These are phyloP conservation scores for Sesia apiformis DNA, from an alignment of 2,888 invertebrate species.

Conservation along the genomic window DNA sequence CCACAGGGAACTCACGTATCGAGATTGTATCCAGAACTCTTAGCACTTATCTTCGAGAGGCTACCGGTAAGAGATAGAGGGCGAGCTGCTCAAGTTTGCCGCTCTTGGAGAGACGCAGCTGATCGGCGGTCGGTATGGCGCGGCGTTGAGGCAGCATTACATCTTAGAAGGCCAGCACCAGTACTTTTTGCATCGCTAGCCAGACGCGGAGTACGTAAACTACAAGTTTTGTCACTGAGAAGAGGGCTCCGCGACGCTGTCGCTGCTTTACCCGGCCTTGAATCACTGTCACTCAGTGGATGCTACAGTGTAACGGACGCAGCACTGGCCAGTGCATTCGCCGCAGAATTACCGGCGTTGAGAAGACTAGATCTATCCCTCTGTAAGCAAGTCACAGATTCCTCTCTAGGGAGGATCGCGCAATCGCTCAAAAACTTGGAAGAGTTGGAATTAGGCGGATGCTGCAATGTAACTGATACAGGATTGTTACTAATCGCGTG, in stretches of 20 bases:
- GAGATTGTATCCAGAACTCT: slow-evolving; percentile 91
- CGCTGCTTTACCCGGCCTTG: slow-evolving; percentile 87
- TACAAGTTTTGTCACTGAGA: slow-evolving; percentile 91
- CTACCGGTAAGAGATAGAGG: slow-evolving; percentile 92
- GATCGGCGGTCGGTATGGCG: slow-evolving; percentile 96
- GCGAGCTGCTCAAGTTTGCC: slow-evolving; percentile 91
- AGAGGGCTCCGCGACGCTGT: slow-evolving; percentile 90
- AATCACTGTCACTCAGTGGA: slow-evolving; percentile 91
- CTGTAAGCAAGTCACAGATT: slow-evolving; percentile 97
- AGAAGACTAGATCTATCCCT: slow-evolving; percentile 89
- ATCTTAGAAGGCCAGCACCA: slow-evolving; percentile 87
- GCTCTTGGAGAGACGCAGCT: slow-evolving; percentile 92
- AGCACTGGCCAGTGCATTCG: slow-evolving; percentile 88
- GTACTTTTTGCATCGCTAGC: slow-evolving; percentile 90
- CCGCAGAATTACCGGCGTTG: slow-evolving; percentile 82
- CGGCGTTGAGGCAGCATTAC: slow-evolving; percentile 92
- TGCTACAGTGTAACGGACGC: slow-evolving; percentile 95
- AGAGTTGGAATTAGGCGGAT: slow-evolving; percentile 91
- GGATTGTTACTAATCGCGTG: slow-evolving; percentile 90
- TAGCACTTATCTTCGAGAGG: slow-evolving; percentile 93
- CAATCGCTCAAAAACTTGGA: slow-evolving; percentile 90
- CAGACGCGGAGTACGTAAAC: slow-evolving; percentile 88
- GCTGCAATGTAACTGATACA: slow-evolving; percentile 91
- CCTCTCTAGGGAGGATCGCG: slow-evolving; percentile 88
- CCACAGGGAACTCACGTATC: slow-evolving; percentile 84